Percentiles rank a stretch among this genome's conserved stretches.
Conservation (phyloP, 2,113 vertebrate genomes). For the Irena cyanogastra region DNA sequence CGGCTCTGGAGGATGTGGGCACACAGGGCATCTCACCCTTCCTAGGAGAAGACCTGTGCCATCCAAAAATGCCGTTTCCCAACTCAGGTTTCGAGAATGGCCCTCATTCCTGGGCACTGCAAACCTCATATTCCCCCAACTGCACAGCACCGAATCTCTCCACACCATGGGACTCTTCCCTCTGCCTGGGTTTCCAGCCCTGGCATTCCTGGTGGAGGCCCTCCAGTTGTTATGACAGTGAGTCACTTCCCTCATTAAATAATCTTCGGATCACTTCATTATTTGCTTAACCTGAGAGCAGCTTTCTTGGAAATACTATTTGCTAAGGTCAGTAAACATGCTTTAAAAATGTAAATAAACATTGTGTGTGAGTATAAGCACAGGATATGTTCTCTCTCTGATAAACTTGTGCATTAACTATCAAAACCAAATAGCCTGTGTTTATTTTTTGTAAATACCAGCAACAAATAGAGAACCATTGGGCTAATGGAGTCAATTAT, state of each 20-base stretch:
- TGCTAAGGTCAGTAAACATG: conserved; percentile 13
- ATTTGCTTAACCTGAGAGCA: conserved; percentile 16
- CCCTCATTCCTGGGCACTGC: fast-evolving
- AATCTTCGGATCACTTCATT: background rate
- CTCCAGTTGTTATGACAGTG: background rate
- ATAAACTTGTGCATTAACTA: background rate
- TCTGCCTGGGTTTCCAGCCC: background rate
- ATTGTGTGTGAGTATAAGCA: background rate
- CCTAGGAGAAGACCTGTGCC: fast-evolving
- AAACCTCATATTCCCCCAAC: fast-evolving
- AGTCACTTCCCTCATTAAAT: conserved; percentile 21
- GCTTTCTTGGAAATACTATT: conserved; percentile 19
- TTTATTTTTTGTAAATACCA: background rate
- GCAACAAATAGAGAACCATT: background rate
- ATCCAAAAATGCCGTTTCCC: background rate
- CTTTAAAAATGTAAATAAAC: conserved; percentile 29
- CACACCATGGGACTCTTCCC: fast-evolving
- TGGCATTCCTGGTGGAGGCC: background rate
- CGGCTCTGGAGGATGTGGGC: fast-evolving
- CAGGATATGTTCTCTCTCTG: background rate
- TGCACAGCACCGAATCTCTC: fast-evolving
- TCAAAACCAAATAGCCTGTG: background rate
- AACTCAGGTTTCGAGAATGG: background rate
- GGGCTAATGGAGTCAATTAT: background rate
- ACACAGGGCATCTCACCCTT: fast-evolving